Percentiles rank a stretch among this genome's conserved stretches.
phyloP scores from a whole-genome alignment of 1,140 invertebrate genomes.

The Heliconius eleuchia region DNA sequence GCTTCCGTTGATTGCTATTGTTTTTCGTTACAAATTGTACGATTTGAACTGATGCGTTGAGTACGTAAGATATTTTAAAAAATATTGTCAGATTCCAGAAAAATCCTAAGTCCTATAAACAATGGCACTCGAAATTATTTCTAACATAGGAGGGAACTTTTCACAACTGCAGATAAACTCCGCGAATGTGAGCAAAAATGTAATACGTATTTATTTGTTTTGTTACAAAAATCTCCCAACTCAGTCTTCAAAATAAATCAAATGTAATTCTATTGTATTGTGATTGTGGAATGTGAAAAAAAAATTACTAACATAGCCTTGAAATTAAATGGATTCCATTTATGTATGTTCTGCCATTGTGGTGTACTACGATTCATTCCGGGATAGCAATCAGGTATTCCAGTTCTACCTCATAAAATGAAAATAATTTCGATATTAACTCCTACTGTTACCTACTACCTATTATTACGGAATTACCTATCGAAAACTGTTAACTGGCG shows the following conservation, averaged over 20 bases:
- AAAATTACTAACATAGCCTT: conserved; percentile 15
- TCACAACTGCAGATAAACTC: conserved; percentile 67
- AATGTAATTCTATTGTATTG: conserved; percentile 63
- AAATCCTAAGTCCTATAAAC: conserved; percentile 66
- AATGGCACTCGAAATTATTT: conserved; percentile 75
- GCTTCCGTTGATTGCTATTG: conserved; percentile 33
- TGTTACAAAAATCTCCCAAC: conserved; percentile 55
- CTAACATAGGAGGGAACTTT: conserved; percentile 66
- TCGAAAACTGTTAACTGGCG: conserved; percentile 57
- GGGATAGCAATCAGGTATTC: conserved; percentile 55
- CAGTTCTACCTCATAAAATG: conserved; percentile 34
- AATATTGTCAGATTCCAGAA: conserved; percentile 74
- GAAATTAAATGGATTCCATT: conserved; percentile 20
- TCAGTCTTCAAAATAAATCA: conserved; percentile 77
- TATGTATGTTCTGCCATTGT: conserved; percentile 10
- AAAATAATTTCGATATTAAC: conserved; percentile 33
- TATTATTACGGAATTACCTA: conserved; percentile 57
- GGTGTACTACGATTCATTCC: conserved; percentile 46
- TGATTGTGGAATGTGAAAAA: conserved; percentile 70
- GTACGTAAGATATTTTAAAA: conserved; percentile 36
- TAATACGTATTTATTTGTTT: conserved; percentile 69
- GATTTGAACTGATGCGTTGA: background rate
- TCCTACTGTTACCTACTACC: conserved; percentile 47
- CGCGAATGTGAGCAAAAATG: conserved; percentile 67
- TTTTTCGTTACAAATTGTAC: conserved; percentile 20